Conservation (phyloP, 2,113 vertebrate genomes). For the Colinus virginianus region DNA sequence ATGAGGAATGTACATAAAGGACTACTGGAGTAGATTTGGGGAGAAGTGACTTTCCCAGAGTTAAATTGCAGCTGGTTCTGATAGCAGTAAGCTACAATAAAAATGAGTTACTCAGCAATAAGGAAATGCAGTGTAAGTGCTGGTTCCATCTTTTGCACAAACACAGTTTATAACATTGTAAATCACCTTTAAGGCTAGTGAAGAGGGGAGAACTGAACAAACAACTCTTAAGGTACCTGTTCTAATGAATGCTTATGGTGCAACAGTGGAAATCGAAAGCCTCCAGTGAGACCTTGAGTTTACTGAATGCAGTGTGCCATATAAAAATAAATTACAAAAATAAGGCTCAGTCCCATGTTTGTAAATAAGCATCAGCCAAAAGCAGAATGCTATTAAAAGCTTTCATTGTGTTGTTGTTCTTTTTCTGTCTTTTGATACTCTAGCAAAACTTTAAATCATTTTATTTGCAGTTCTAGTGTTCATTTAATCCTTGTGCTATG, state of each 20-base stretch:
- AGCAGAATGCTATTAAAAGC: not conserved
- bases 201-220: not conserved
- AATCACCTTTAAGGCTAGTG: constrained; percentile 1
- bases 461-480: not conserved
- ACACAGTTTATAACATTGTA: not conserved
- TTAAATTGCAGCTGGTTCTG: not conserved
- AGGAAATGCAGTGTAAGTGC: not conserved
- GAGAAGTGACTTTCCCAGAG: not conserved
- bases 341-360: fast-evolving
- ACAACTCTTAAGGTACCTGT: not conserved
- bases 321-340: too few species aligned
- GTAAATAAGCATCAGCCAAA: not conserved
- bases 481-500: not conserved
- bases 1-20: not conserved
- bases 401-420: not conserved
- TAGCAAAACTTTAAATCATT: not conserved
- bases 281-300: not conserved
- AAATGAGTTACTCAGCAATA: not conserved
- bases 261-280: not conserved
- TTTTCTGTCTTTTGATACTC: not conserved
- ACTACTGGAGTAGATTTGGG: not conserved
- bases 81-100: not conserved
- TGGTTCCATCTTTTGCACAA: not conserved
- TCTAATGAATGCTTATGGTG: not conserved
- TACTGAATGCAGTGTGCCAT: not conserved